These are phyloP conservation scores for Leptura quadrifasciata DNA, from an alignment of 2,888 invertebrate species.

Conservation along the genomic window DNA sequence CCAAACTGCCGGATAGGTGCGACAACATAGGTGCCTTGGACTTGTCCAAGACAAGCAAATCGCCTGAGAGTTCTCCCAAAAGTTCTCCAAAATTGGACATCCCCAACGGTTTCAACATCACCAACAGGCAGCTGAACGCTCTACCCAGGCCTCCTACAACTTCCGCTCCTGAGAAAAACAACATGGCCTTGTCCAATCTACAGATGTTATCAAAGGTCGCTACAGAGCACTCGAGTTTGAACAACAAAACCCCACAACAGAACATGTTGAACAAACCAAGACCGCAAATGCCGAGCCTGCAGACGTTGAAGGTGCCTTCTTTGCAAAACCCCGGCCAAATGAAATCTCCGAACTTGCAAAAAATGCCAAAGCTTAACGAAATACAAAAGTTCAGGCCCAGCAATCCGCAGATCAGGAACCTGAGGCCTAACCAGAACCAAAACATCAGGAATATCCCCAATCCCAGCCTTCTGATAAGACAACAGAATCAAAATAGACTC, in stretches of 20 bases:
- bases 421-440: constrained; percentile 75
- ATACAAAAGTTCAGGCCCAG: constrained; percentile 70
- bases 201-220: constrained; percentile 75
- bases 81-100: constrained; percentile 66
- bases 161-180: constrained; percentile 56
- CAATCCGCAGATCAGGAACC: constrained; percentile 65
- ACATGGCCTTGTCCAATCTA: constrained; percentile 73
- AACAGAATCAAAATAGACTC: constrained; percentile 74
- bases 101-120: constrained; percentile 59
- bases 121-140: constrained; percentile 54
- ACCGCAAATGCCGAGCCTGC: constrained; percentile 69
- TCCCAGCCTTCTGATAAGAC: constrained; percentile 77
- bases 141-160: constrained; percentile 42
- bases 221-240: constrained; percentile 66
- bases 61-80: constrained; percentile 61
- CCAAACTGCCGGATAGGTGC: constrained; percentile 69
- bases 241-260: constrained; percentile 55
- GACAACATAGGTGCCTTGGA: constrained; percentile 76
- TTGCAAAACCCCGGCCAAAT: constrained; percentile 51
- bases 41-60: constrained; percentile 72
- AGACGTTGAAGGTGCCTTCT: constrained; percentile 66
- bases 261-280: constrained; percentile 59
- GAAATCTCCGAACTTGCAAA: constrained; percentile 64
- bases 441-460: constrained; percentile 80
- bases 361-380: constrained; percentile 74